phyloP scores from a whole-genome alignment of 2,797 vertebrate species.

The Chloroceryle amazona region DNA sequence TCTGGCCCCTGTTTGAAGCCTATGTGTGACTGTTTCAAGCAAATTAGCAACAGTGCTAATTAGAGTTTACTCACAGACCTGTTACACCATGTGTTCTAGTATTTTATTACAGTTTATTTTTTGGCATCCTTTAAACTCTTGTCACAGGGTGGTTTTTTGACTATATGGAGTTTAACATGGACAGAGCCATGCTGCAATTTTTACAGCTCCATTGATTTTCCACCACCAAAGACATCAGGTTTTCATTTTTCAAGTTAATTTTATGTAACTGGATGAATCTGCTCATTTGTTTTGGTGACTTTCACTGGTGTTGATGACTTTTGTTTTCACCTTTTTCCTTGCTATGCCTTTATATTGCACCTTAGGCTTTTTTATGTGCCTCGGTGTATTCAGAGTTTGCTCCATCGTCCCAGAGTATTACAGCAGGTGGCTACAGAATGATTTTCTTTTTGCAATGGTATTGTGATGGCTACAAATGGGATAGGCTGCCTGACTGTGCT shows the following conservation, averaged over 20 bases:
- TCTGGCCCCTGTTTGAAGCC: conserved; percentile 83
- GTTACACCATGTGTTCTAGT: conserved; percentile 74
- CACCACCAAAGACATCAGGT: not conserved
- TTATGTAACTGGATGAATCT: not conserved
- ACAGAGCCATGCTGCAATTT: conserved; percentile 25
- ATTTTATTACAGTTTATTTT: conserved; percentile 79
- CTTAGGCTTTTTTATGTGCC: not conserved
- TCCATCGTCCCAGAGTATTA: not conserved
- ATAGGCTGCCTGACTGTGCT: not conserved
- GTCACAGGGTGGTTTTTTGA: conserved; percentile 50
- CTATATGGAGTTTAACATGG: conserved; percentile 61
- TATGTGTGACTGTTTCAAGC: conserved; percentile 79
- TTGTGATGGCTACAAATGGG: not conserved
- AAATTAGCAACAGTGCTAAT: conserved; percentile 87
- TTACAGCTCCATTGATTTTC: conserved; percentile 10
- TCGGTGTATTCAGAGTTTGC: not conserved
- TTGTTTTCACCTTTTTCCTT: not conserved
- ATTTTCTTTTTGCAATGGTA: not conserved
- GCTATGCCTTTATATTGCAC: not conserved
- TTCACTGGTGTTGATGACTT: not conserved
- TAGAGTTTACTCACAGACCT: conserved; percentile 83
- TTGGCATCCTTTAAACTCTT: conserved; percentile 78
- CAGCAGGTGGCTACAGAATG: not conserved
- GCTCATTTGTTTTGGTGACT: not conserved
- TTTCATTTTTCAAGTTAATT: not conserved